Conservation (phyloP, 2,888 invertebrate species). For the Drosophila nigritarsus region DNA sequence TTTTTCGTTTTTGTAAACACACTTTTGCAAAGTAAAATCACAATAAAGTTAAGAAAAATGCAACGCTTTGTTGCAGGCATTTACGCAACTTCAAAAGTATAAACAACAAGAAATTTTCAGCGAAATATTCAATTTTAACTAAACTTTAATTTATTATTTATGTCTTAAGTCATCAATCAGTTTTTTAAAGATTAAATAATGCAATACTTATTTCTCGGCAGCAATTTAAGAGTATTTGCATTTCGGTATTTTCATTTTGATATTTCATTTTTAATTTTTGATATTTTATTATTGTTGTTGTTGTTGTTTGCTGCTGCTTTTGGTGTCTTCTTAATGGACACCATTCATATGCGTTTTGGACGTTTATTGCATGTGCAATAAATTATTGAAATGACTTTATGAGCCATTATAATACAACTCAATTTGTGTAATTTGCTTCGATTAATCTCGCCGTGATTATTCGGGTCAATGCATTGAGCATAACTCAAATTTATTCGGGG, state of each 20-base stretch:
- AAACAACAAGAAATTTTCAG: not conserved
- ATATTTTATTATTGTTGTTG: constrained; percentile 8
- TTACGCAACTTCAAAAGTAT: not conserved
- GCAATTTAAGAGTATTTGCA: constrained; percentile 14
- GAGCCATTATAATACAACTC: constrained; percentile 27
- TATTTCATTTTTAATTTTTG: constrained; percentile 15
- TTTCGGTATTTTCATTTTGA: not conserved
- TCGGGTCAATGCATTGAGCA: constrained; percentile 28
- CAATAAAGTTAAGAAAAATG: not conserved
- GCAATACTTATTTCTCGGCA: not conserved
- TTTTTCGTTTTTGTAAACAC: constrained; percentile 9
- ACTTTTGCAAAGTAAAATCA: not conserved
- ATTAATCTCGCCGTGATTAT: constrained; percentile 1
- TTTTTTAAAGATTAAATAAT: not conserved
- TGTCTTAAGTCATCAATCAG: not conserved
- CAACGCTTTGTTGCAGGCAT: not conserved
- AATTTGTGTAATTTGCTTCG: constrained; percentile 38
- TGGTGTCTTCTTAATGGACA: constrained; percentile 22
- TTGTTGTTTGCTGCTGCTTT: constrained; percentile 4
- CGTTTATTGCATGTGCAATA: constrained; percentile 33
- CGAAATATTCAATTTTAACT: not conserved
- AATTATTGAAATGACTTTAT: constrained; percentile 45
- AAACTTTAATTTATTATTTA: not conserved
- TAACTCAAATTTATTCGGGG: not conserved
- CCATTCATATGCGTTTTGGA: constrained; percentile 23